Conservation (phyloP, 2,797 vertebrate genomes). For the Cuculus canorus region DNA sequence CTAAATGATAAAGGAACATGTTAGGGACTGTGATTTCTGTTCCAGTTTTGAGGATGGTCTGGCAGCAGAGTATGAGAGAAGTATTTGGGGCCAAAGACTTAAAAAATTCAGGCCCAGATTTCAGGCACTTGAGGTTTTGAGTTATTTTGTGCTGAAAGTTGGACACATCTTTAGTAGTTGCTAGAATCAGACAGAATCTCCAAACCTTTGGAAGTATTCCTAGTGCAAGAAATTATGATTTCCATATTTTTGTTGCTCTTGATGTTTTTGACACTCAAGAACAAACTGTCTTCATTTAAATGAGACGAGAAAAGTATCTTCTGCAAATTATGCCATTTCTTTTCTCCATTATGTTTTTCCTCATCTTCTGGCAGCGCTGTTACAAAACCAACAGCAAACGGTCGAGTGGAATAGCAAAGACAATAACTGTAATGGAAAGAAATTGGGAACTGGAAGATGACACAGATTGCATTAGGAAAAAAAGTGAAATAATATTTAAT, state of each 20-base stretch:
- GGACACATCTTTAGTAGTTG: conserved; percentile 13
- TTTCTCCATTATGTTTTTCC: conserved; percentile 70
- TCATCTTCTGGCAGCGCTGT: conserved; percentile 61
- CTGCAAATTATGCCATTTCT: conserved; percentile 71
- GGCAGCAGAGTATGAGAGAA: neutral
- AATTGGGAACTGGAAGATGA: conserved; percentile 73
- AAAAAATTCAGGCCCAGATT: neutral
- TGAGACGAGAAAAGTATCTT: conserved; percentile 74
- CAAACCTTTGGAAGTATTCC: conserved; percentile 51
- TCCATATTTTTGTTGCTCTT: conserved; percentile 57
- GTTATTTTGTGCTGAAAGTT: conserved; percentile 8
- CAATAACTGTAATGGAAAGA: conserved; percentile 78
- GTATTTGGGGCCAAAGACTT: neutral
- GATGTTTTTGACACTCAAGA: conserved; percentile 71
- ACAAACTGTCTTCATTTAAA: conserved; percentile 80
- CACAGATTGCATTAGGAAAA: conserved; percentile 75
- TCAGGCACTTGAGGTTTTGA: neutral
- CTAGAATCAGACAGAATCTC: conserved; percentile 30
- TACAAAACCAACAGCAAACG: conserved; percentile 69
- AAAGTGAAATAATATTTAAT: conserved; percentile 81
- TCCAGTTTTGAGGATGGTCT: neutral
- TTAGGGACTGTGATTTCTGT: neutral
- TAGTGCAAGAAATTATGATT: conserved; percentile 51
- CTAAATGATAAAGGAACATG: neutral
- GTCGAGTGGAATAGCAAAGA: conserved; percentile 76